Conservation (phyloP, 2,888 invertebrate species). For the Ganaspis brasiliensis region DNA sequence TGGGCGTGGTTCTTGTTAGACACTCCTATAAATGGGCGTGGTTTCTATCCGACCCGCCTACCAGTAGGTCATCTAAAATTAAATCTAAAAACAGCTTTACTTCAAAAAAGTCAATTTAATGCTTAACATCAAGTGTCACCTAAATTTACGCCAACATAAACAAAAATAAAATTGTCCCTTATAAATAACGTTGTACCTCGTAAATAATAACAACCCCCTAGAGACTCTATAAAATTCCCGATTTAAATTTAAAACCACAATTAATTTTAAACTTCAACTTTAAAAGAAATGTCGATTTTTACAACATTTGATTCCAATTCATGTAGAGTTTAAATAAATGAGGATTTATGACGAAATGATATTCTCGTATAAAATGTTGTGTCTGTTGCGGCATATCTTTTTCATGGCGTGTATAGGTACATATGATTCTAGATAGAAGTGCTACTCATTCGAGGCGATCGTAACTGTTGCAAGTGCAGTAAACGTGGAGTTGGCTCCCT, state of each 20-base stretch:
- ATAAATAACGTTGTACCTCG: too few relatives aligned
- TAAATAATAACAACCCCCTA: too few relatives aligned
- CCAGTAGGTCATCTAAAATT: neutral
- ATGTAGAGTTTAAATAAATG: neutral
- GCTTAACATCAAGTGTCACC: too few relatives aligned
- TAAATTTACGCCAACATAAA: too few relatives aligned
- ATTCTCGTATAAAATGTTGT: neutral
- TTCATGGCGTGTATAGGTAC: neutral
- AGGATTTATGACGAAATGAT: neutral
- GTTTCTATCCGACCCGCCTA: neutral
- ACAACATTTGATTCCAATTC: neutral
- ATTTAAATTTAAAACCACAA: too few relatives aligned
- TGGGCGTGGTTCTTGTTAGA: too few relatives aligned
- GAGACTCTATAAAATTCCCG: too few relatives aligned
- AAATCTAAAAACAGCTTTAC: too few relatives aligned
- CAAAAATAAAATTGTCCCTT: too few relatives aligned
- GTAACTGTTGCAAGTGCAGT: neutral
- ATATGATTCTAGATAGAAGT: neutral
- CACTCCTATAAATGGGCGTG: neutral
- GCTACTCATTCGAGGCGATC: neutral
- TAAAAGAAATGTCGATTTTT: neutral
- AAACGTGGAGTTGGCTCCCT: constrained; percentile 24
- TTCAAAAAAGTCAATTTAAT: too few relatives aligned
- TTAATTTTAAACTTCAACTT: too few relatives aligned
- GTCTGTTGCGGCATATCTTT: neutral